Evolutionary conservation across 2,888 invertebrate genomes (phyloP), one percentile per base, ranked within the genome.

Genomic region (Erebia ligea): DNA sequence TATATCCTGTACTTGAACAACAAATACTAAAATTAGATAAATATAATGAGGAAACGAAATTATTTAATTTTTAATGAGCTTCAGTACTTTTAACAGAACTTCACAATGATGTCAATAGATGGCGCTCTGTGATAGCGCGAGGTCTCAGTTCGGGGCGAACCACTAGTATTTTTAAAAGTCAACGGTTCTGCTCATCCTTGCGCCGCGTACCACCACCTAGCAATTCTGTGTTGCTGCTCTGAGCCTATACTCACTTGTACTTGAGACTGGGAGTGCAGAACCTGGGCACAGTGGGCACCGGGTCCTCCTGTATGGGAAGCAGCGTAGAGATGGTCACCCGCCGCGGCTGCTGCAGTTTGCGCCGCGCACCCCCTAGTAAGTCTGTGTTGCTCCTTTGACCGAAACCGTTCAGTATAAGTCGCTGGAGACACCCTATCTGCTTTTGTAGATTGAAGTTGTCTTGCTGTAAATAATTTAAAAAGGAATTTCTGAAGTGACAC

Each of bases 181-280:
- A 34, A 34, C 34, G 34, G 6, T 34, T 34, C 34, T 34, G 5
- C 6, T 34, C 34, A 34, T 34, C 5, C 6, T 34, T 34, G 34
- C 34, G 34, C 34, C 87, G 80, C 1, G 79, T 69, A n/a, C 83
- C 84, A 0, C 83, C 84, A 0, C 78, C 77, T n/a, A 82, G 75
- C 17, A 82, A 71, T n/a, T 87, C 87, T 0, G 80, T 70, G 13
- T 76, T 84, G n/a, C 81, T 82, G 6, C 84, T 75, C 62, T 86
- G 84, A 1, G 78, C 84, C 0, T 90, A 10, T 21, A 83, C 88
- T 84, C 74, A 92, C 92, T 92, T 92, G 76, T 91, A 92, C 70
- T 92, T 92, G 45, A 91, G 78, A 50, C 80, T 80, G 1, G 92
- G 92, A 0, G 92, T 92, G 74, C 87, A 85, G 72, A 91, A 91